Evolutionary conservation across 1,140 invertebrate species (phyloP).

Genomic region (Oscheius sp.): DNA sequence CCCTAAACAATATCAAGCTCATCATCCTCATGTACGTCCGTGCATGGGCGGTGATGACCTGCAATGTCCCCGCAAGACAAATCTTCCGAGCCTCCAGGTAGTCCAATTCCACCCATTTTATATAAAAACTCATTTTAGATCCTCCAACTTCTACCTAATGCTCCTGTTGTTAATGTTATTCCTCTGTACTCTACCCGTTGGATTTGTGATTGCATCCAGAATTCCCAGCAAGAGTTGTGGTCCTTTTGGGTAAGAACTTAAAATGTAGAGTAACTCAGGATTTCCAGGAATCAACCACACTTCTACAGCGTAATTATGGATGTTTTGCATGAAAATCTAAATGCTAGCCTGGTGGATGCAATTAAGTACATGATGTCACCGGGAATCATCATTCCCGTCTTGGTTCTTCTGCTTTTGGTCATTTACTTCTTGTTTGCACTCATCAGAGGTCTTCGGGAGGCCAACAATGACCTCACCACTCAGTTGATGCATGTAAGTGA

Average conservation of each 20-base stretch:
- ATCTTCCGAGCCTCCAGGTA: conserved; percentile 74
- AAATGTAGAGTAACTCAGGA: not conserved
- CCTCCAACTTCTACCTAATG: conserved; percentile 91
- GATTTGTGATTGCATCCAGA: conserved; percentile 87
- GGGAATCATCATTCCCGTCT: conserved; percentile 83
- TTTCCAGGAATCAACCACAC: conserved; percentile 65
- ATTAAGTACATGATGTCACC: conserved; percentile 83
- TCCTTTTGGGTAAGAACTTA: conserved; percentile 72
- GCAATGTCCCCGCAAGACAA: conserved; percentile 91
- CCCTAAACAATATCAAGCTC: conserved; percentile 83
- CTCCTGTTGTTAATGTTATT: conserved; percentile 88
- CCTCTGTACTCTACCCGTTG: conserved; percentile 86
- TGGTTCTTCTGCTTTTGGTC: conserved; percentile 75
- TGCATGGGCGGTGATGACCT: conserved; percentile 80
- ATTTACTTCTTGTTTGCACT: conserved; percentile 90
- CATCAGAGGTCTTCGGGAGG: conserved; percentile 80
- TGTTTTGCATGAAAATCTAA: conserved; percentile 73
- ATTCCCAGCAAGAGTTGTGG: conserved; percentile 90
- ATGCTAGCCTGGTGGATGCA: conserved; percentile 62
- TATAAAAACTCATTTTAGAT: conserved; percentile 61
- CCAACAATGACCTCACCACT: conserved; percentile 84
- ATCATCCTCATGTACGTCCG: conserved; percentile 86
- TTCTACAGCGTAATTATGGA: conserved; percentile 83
- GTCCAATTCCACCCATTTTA: not conserved
- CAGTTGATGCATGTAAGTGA: conserved; percentile 61